phyloP scores from a whole-genome alignment of 2,797 vertebrate genomes.

The Columba guinea region DNA sequence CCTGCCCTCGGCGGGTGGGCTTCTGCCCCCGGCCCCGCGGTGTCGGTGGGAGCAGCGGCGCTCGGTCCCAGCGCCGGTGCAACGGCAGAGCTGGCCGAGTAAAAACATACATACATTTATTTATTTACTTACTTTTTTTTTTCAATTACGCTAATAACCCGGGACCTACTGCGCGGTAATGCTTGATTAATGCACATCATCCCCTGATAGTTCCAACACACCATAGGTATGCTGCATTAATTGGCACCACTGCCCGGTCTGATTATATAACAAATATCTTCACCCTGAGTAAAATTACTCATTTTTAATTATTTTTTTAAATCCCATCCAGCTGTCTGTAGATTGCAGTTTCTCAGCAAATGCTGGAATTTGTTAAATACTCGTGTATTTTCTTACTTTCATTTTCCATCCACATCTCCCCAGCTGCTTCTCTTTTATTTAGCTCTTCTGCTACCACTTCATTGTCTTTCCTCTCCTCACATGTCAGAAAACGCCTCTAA shows the following conservation, averaged over 20 bases:
- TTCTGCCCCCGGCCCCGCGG: no score
- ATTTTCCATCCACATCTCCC: not conserved
- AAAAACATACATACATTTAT: no score
- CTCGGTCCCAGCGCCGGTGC: no score
- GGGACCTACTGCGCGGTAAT: not conserved
- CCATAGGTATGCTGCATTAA: not conserved
- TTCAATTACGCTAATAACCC: no score
- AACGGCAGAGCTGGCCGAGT: not conserved
- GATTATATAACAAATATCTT: not conserved
- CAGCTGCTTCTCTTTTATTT: not conserved
- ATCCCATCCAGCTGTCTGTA: not conserved
- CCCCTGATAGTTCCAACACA: no score
- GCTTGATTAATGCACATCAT: accelerated
- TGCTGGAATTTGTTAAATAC: not conserved
- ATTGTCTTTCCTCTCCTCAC: not conserved
- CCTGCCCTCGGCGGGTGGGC: no score
- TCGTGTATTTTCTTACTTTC: not conserved
- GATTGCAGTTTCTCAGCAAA: accelerated
- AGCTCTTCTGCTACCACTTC: not conserved
- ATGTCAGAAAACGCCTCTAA: not conserved
- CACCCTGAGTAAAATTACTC: not conserved
- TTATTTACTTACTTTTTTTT: not conserved
- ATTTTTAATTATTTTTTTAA: not conserved
- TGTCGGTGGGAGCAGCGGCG: no score
- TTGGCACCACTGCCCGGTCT: not conserved